phyloP scores from a whole-genome alignment of 1,140 invertebrate genomes.

The Drosophila rhopaloa region DNA sequence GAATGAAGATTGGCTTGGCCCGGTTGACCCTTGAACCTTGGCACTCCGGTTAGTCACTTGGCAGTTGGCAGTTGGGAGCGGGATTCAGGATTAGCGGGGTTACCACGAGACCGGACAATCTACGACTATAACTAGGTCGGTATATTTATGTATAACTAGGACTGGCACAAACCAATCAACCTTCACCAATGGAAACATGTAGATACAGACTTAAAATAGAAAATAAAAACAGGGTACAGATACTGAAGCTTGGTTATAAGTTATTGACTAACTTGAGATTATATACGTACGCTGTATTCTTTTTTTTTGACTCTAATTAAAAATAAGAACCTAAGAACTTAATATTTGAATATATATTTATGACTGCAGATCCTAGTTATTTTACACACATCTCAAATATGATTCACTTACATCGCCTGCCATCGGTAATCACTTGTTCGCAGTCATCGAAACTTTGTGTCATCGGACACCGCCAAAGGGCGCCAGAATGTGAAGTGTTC shows the following conservation, averaged over 20 bases:
- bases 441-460: constrained; percentile 89
- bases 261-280: constrained; percentile 13
- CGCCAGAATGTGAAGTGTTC: constrained; percentile 93
- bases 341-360: not conserved
- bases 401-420: constrained; percentile 89
- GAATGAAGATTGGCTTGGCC: constrained; percentile 1
- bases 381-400: not conserved
- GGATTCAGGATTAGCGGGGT: constrained; percentile 9
- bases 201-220: constrained; percentile 2
- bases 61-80: constrained; percentile 10
- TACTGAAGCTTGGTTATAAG: constrained; percentile 32
- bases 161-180: constrained; percentile 5
- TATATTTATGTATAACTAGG: not conserved
- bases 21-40: not conserved
- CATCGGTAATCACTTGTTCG: constrained; percentile 93
- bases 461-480: constrained; percentile 94
- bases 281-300: constrained; percentile 7
- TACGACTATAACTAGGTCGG: constrained; percentile 2
- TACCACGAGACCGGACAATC: not conserved
- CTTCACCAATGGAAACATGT: constrained; percentile 25
- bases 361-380: not conserved
- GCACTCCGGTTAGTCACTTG: constrained; percentile 33
- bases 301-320: not conserved
- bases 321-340: constrained; percentile 3
- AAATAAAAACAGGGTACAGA: not conserved